Evolutionary conservation across 1,140 invertebrate species (phyloP).

Genomic region (Habropoda laboriosa): DNA sequence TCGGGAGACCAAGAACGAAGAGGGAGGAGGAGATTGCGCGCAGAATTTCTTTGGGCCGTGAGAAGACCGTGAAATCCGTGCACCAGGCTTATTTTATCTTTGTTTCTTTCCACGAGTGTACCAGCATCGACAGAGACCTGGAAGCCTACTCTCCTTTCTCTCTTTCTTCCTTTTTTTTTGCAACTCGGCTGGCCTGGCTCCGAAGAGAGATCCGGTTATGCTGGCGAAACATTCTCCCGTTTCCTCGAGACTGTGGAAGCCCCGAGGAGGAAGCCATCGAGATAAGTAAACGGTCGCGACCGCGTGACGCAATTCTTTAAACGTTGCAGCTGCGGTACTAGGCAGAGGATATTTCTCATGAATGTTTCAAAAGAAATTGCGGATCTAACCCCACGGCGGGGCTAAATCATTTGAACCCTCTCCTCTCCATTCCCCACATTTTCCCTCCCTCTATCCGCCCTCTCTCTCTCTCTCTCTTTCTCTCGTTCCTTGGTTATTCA

Average conservation of each 20-base stretch:
- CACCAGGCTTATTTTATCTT: conserved; percentile 58
- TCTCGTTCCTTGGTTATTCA: not conserved
- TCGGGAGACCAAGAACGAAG: not conserved
- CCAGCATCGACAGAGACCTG: conserved; percentile 14
- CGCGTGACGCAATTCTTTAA: conserved; percentile 76
- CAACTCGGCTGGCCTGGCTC: conserved; percentile 1
- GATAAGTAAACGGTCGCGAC: conserved; percentile 74
- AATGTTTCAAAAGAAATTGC: conserved; percentile 80
- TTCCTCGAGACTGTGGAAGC: conserved; percentile 49
- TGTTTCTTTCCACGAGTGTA: conserved; percentile 37
- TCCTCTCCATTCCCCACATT: conserved; percentile 26
- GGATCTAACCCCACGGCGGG: conserved; percentile 77
- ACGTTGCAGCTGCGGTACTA: conserved; percentile 71
- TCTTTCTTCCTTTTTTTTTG: not conserved
- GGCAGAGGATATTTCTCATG: conserved; percentile 78
- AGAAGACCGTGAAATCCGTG: conserved; percentile 62
- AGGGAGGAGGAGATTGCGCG: conserved; percentile 20
- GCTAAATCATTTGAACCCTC: conserved; percentile 77
- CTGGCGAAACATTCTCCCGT: conserved; percentile 67
- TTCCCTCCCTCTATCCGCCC: not conserved
- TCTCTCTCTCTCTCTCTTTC: too few relatives aligned
- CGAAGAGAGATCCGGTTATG: conserved; percentile 70
- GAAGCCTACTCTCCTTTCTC: not conserved
- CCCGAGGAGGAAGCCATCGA: conserved; percentile 70
- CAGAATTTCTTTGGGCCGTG: conserved; percentile 59